phyloP scores from a whole-genome alignment of 2,113 vertebrate genomes.

The Scomber colias region DNA sequence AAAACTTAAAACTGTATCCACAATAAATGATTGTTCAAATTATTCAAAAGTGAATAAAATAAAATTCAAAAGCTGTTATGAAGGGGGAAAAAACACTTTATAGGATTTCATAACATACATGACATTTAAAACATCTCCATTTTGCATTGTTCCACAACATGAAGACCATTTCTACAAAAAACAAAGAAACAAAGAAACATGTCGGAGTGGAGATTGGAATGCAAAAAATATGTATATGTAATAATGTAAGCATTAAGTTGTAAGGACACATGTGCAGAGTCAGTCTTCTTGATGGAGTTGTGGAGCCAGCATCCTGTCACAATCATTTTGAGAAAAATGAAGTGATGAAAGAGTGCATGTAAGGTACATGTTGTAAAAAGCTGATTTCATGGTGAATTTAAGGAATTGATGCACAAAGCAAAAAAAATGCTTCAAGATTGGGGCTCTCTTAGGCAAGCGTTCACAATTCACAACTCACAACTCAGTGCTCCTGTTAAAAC shows the following conservation, averaged over 20 bases:
- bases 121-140: too few relatives aligned
- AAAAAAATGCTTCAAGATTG: neutral
- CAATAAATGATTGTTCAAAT: too few relatives aligned
- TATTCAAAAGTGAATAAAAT: too few relatives aligned
- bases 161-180: neutral
- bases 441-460: neutral
- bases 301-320: constrained; percentile 3
- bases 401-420: neutral
- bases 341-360: neutral
- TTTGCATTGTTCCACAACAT: neutral
- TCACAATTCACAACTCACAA: neutral
- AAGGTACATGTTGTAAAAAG: neutral
- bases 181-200: too few relatives aligned
- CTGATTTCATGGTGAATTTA: constrained; percentile 9
- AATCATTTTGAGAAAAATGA: neutral
- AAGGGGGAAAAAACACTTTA: too few relatives aligned
- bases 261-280: neutral
- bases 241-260: neutral
- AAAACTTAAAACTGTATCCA: too few relatives aligned
- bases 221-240: too few relatives aligned
- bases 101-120: too few relatives aligned
- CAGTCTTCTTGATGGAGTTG: neutral
- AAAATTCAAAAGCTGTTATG: too few relatives aligned
- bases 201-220: too few relatives aligned
- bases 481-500: neutral